Conservation (phyloP, 2,888 invertebrate species). For the Cerastoderma edule region DNA sequence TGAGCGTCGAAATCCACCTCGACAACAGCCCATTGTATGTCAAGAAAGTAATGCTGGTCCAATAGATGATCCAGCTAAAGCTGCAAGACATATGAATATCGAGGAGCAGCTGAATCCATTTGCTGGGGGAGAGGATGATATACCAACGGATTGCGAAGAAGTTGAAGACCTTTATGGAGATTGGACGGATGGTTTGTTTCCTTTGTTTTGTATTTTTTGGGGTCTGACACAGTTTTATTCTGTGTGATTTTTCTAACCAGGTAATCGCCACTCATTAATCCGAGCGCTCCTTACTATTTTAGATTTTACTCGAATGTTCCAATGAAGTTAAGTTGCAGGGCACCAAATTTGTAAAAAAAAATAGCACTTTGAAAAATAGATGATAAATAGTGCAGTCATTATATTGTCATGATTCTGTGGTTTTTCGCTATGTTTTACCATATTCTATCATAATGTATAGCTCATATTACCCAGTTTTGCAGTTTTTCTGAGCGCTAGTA, state of each 20-base stretch:
- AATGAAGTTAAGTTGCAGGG: background rate
- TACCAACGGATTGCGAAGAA: background rate
- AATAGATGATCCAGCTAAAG: background rate
- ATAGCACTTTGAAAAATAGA: background rate
- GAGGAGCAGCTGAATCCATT: background rate
- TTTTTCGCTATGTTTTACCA: too few relatives aligned
- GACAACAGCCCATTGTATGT: too few relatives aligned
- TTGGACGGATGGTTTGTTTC: slow-evolving; percentile 8
- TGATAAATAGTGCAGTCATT: too few relatives aligned
- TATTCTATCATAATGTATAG: too few relatives aligned
- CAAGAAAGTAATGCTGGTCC: background rate
- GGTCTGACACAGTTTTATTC: background rate
- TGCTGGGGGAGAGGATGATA: background rate
- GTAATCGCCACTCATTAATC: too few relatives aligned
- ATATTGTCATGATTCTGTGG: too few relatives aligned
- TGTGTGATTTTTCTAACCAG: background rate
- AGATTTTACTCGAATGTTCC: too few relatives aligned
- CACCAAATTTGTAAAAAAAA: background rate
- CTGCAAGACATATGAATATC: background rate
- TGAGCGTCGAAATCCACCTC: background rate
- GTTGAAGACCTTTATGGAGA: slow-evolving; percentile 10
- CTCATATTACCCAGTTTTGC: too few relatives aligned
- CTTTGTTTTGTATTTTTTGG: background rate
- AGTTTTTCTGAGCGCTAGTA: too few relatives aligned
- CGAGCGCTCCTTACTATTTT: too few relatives aligned